Percentiles rank a stretch among this genome's conserved stretches.
These are phyloP conservation scores for Calephelis nemesis DNA, from an alignment of 1,140 invertebrate species.

Conservation along the genomic window DNA sequence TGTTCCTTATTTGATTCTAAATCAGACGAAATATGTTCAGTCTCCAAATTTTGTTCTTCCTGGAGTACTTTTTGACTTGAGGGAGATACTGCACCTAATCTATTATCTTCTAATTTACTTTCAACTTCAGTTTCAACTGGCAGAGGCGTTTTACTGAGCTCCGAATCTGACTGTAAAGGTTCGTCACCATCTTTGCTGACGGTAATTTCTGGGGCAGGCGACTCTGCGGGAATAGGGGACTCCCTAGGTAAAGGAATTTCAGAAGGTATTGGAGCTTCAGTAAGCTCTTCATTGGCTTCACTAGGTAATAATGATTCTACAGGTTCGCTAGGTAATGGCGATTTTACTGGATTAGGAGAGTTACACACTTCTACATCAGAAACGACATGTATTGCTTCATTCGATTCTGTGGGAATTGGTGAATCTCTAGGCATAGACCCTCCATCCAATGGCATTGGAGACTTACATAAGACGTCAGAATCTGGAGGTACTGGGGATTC, in stretches of 20 bases:
- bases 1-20: conserved; percentile 4
- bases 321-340: conserved; percentile 28
- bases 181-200: background rate
- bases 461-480: conserved; percentile 7
- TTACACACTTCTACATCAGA: conserved; percentile 20
- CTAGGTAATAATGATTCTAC: background rate
- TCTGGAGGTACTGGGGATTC: conserved; percentile 21
- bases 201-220: conserved; percentile 31
- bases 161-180: background rate
- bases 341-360: conserved; percentile 28
- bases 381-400: conserved; percentile 17
- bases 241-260: conserved; percentile 47
- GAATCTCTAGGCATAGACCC: conserved; percentile 22
- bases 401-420: conserved; percentile 22
- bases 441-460: conserved; percentile 15
- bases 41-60: background rate
- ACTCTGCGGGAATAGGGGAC: conserved; percentile 39
- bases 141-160: conserved; percentile 21
- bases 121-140: conserved; percentile 18
- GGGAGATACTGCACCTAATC: conserved; percentile 28
- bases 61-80: background rate
- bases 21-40: conserved; percentile 9
- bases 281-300: conserved; percentile 15
- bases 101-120: conserved; percentile 24
- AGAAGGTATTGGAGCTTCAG: conserved; percentile 32